Evolutionary conservation across 1,140 invertebrate species (phyloP).

Genomic region (Aphis craccivora): DNA sequence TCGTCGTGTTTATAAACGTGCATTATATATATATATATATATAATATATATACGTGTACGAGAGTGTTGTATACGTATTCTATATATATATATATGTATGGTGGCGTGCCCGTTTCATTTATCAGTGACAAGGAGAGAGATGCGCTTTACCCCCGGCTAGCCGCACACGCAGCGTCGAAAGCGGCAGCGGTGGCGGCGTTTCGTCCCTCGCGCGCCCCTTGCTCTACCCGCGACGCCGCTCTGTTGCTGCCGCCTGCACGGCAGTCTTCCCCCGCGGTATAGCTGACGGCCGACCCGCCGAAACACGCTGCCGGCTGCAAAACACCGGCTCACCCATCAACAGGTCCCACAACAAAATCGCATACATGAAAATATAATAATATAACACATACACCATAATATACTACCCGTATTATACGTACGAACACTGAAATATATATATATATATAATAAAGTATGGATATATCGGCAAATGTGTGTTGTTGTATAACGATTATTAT

Average conservation of each 20-base stretch:
- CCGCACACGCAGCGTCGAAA: slow-evolving; percentile 21
- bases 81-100: not conserved
- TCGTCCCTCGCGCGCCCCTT: not conserved
- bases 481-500: not conserved
- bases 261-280: slow-evolving; percentile 27
- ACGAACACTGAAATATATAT: not conserved
- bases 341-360: slow-evolving; percentile 32
- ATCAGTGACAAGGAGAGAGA: slow-evolving; percentile 57
- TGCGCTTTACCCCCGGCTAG: slow-evolving; percentile 42
- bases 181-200: slow-evolving; percentile 1
- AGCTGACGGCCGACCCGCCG: not conserved
- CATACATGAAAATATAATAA: slow-evolving; percentile 29
- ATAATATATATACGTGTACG: not conserved
- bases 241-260: slow-evolving; percentile 36
- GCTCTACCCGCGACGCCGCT: not conserved
- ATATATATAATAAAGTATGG: not conserved
- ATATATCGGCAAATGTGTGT: not conserved
- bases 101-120: slow-evolving; percentile 57
- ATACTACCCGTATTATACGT: not conserved
- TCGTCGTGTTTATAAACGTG: slow-evolving; percentile 30
- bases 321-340: slow-evolving; percentile 52
- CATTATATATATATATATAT: slow-evolving; percentile 38
- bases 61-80: not conserved
- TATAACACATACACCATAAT: not conserved
- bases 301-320: slow-evolving; percentile 53